Conservation (phyloP, 2,113 vertebrate species). For the Mesembrinibis cayennensis region DNA sequence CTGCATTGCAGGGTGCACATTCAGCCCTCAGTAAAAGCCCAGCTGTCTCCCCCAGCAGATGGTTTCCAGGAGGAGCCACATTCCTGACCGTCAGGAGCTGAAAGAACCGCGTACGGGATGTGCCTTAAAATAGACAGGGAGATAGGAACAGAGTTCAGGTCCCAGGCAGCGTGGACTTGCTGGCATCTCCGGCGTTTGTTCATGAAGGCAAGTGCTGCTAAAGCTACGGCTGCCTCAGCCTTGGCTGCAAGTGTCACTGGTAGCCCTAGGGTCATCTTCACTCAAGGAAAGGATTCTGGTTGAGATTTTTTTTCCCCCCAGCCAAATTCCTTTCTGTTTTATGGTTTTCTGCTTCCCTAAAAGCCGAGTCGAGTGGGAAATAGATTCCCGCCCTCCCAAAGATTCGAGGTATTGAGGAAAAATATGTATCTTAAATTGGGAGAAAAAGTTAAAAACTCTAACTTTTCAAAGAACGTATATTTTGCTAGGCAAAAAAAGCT, state of each 20-base stretch:
- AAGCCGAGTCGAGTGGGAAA: not conserved
- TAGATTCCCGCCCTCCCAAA: not conserved
- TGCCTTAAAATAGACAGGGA: slow-evolving; percentile 42
- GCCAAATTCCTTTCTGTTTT: not conserved
- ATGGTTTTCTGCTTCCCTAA: not conserved
- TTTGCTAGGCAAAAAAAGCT: not conserved
- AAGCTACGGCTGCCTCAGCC: not conserved
- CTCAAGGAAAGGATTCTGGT: not conserved
- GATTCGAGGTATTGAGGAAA: not conserved
- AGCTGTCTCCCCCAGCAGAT: slow-evolving; percentile 6
- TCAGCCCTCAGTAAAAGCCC: not conserved
- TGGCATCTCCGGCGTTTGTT: not conserved
- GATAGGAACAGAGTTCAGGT: not conserved
- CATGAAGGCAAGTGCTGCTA: not conserved
- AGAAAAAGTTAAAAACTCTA: not conserved
- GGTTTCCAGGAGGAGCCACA: slow-evolving; percentile 20
- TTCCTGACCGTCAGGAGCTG: not conserved
- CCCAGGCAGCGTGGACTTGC: not conserved
- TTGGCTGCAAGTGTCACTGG: not conserved
- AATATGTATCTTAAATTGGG: not conserved
- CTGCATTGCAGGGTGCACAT: not conserved
- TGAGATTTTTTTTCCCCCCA: not conserved
- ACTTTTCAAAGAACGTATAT: not conserved
- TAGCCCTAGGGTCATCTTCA: not conserved
- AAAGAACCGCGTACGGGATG: not conserved